Percentiles rank a stretch among this genome's conserved stretches.
These are phyloP conservation scores for Odontocerum albicorne DNA, from an alignment of 2,888 invertebrate species.

Conservation along the genomic window DNA sequence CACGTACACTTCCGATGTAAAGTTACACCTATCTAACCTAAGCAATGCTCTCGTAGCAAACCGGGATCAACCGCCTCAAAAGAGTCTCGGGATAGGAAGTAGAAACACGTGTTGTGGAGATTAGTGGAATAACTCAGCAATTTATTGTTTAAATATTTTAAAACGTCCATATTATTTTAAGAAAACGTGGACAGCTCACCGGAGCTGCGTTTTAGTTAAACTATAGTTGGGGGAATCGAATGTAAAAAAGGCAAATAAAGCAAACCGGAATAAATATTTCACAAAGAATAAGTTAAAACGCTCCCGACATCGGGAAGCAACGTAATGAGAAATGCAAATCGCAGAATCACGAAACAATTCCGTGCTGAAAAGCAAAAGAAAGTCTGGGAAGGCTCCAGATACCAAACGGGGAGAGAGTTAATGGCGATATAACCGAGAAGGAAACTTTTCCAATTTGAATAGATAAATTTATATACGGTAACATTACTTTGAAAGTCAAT, in stretches of 20 bases:
- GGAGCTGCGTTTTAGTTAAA: not conserved
- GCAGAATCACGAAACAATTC: conserved; percentile 9
- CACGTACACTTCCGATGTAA: too few species aligned
- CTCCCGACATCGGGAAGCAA: conserved; percentile 13
- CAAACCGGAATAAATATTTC: conserved; percentile 18
- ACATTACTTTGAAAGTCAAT: conserved; percentile 2
- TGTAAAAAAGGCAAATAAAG: conserved; percentile 2
- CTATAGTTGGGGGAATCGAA: not conserved
- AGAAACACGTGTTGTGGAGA: too few species aligned
- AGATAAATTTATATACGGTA: conserved; percentile 9
- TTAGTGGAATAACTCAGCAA: too few species aligned
- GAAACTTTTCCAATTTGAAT: conserved; percentile 15
- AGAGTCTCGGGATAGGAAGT: too few species aligned
- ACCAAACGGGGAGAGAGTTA: conserved; percentile 8
- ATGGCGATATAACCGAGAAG: conserved; percentile 14
- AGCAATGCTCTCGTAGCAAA: too few species aligned
- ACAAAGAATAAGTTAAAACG: conserved; percentile 11
- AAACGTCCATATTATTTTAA: too few species aligned
- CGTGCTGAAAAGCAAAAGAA: not conserved
- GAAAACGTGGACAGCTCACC: too few species aligned
- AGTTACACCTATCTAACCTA: too few species aligned
- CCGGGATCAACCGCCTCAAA: too few species aligned
- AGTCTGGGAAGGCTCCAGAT: not conserved
- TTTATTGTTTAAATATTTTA: too few species aligned
- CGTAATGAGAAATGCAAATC: conserved; percentile 21